phyloP scores from a whole-genome alignment of 2,888 invertebrate species.

The Scrobipalpa atriplicella region DNA sequence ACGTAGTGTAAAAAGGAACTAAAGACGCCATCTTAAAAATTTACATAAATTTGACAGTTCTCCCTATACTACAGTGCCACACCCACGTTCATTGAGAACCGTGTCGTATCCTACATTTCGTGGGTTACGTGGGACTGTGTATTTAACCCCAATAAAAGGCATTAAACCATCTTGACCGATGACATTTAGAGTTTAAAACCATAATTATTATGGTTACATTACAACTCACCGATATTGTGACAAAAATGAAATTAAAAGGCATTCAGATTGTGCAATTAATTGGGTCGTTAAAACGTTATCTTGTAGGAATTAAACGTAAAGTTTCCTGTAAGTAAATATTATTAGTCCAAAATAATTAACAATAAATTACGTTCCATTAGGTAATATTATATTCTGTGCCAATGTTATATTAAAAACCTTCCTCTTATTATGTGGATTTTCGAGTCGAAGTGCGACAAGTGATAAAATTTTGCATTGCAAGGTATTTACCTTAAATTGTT shows the following conservation, averaged over 20 bases:
- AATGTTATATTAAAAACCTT: too few species aligned
- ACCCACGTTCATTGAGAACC: not conserved
- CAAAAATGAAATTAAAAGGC: constrained; percentile 10
- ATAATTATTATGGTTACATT: constrained; percentile 5
- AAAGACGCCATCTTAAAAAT: not conserved
- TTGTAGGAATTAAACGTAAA: not conserved
- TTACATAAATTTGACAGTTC: too few species aligned
- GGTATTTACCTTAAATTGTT: too few species aligned
- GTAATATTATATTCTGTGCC: too few species aligned
- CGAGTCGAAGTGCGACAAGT: too few species aligned
- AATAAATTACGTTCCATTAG: too few species aligned
- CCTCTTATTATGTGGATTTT: too few species aligned
- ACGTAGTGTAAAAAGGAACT: not conserved
- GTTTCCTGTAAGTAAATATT: too few species aligned
- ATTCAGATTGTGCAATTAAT: constrained; percentile 4
- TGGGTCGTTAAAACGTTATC: not conserved
- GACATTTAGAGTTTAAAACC: constrained; percentile 28
- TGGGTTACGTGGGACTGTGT: constrained; percentile 7
- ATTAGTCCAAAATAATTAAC: too few species aligned
- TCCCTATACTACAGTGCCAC: not conserved
- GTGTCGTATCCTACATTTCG: not conserved
- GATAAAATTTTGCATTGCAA: too few species aligned
- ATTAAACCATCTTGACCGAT: constrained; percentile 37
- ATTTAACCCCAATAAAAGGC: constrained; percentile 29
- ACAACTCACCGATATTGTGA: not conserved